Conservation (phyloP, 2,888 invertebrate genomes). For the Amiota communis region DNA sequence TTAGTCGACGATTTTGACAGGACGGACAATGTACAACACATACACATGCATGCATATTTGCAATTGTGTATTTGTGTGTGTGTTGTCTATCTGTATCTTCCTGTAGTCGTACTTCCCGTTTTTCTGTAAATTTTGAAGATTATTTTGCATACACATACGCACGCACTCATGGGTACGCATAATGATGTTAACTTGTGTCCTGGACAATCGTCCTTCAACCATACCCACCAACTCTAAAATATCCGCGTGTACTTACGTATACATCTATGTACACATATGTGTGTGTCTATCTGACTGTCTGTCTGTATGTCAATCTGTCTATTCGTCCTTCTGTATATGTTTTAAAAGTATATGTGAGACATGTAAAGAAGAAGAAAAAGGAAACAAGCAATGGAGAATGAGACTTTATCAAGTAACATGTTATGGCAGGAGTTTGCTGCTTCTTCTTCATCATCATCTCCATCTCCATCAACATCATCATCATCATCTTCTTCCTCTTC, state of each 20-base stretch:
- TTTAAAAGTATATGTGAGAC: background rate
- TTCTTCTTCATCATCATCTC: background rate
- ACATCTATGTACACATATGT: slow-evolving; percentile 39
- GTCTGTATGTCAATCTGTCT: no score
- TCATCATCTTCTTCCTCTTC: no score
- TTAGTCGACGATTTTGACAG: no score
- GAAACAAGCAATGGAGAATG: background rate
- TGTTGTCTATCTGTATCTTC: slow-evolving; percentile 37
- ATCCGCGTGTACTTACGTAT: background rate
- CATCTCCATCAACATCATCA: background rate
- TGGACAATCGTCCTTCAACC: slow-evolving; percentile 52
- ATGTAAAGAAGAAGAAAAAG: slow-evolving; percentile 8
- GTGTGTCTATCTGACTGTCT: slow-evolving; percentile 21
- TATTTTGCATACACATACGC: slow-evolving; percentile 57
- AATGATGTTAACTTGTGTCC: slow-evolving; percentile 65
- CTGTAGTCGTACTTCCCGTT: slow-evolving; percentile 57
- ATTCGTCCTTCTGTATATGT: slow-evolving; percentile 4
- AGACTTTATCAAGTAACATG: background rate
- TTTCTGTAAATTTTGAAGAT: slow-evolving; percentile 68
- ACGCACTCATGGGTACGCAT: slow-evolving; percentile 59
- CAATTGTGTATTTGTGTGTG: slow-evolving; percentile 30
- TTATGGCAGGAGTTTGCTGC: no score
- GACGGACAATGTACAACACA: no score
- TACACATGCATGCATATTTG: slow-evolving; percentile 18
- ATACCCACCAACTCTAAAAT: background rate